Base-by-base conservation (phyloP, 2,113 vertebrate species). In the Pedetes capensis region DNA sequence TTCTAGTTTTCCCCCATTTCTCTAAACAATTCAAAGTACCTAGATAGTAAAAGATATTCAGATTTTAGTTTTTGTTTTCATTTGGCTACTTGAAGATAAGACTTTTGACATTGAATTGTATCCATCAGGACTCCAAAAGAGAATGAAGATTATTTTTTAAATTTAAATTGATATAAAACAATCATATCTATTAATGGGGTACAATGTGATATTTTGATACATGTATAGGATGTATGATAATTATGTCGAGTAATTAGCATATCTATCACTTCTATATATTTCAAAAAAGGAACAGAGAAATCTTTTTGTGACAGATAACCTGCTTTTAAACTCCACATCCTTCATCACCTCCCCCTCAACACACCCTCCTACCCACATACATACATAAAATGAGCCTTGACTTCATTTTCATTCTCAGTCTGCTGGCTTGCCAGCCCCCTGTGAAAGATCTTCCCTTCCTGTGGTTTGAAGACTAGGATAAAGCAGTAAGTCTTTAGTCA, bases 401-500 rank as follows among this genome's bases (percentile, higher is more conserved):
- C 18, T 75, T 64, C 12, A 42, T 72, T 92, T 96, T 57, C 53
- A 88, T 79, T 97, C 94, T 95, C 22, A 3, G 22, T 74, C 22
- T n/a, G 34, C 6, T 42, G 47, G 20, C 42, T 94, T 97, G 96
- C 37, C 51, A 72, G 23, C 0, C 29, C n/a, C 90, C 82, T 97
- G 39, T 90, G 96, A 96, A 89, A 89, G 81, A 98, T 75, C 53
- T 79, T 95, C 16, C n/a, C 18, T 97, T 97, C 81, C 91, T 95
- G 91, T 95, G 89, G 80, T 96, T 66, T 0, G 42, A 97, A 96
- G 95, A 88, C 42, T 47, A 89, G 71, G 53, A 80, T 95, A 97
- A 96, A 97, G 92, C 75, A 85, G 87, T 96, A 95, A 49, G 29
- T 34, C 92, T 97, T 95, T 86, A 91, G 93, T 98, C 95, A 98